phyloP scores from a whole-genome alignment of 2,113 vertebrate species.

The Callorhinus ursinus region DNA sequence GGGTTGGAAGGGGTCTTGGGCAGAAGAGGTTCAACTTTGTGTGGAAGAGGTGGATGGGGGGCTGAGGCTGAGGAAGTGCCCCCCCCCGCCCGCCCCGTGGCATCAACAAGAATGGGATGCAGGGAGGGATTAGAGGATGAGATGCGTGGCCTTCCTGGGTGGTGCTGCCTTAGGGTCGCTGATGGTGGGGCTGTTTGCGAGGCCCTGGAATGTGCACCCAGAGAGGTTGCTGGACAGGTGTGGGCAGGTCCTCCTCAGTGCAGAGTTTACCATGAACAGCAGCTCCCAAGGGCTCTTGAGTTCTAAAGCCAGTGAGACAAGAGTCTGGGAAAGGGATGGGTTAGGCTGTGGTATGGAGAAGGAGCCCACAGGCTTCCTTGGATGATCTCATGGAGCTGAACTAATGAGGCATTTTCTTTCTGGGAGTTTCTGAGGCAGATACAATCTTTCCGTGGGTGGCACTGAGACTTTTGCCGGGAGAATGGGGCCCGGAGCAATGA shows the following conservation, averaged over 20 bases:
- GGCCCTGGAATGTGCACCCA: not conserved
- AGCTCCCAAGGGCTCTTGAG: not conserved
- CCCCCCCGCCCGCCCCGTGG: too few relatives aligned
- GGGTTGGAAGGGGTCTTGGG: not conserved
- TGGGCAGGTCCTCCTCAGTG: fast-evolving
- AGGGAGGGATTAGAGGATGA: not conserved
- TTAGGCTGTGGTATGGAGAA: fast-evolving
- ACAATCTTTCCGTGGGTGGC: fast-evolving
- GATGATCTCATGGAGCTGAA: not conserved
- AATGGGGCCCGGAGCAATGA: not conserved
- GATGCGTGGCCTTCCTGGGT: not conserved
- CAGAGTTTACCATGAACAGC: not conserved
- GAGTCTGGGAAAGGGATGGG: not conserved
- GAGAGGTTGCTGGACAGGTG: not conserved
- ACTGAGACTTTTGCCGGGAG: not conserved
- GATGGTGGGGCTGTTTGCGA: not conserved
- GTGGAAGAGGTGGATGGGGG: not conserved
- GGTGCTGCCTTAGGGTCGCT: not conserved
- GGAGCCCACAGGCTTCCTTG: not conserved
- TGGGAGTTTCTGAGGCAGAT: not conserved
- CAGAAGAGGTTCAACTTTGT: not conserved
- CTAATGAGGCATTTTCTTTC: not conserved
- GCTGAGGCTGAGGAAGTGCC: not conserved
- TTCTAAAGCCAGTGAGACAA: not conserved
- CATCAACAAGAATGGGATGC: fast-evolving